A percentile compares a stretch with the other conserved stretches of the same genome.
Evolutionary conservation across 2,797 vertebrate genomes (phyloP).

Genomic region (Limnodromus scolopaceus): DNA sequence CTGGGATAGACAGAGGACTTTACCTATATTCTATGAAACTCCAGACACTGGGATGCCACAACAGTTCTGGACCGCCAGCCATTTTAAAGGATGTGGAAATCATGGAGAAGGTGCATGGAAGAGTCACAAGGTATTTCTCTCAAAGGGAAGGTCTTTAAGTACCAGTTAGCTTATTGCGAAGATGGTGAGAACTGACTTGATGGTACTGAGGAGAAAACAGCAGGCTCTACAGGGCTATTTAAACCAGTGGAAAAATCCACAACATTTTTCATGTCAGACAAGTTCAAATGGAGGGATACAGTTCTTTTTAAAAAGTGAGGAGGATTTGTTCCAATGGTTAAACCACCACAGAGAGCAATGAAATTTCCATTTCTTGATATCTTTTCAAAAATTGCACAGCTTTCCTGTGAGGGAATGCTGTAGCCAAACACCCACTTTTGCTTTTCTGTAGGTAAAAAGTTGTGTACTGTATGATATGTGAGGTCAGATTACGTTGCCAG

Average conservation of each 20-base stretch:
- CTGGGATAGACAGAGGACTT: background rate
- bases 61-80: background rate
- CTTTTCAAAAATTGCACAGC: background rate
- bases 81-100: background rate
- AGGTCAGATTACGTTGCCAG: background rate
- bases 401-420: background rate
- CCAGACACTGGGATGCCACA: background rate
- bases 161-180: background rate
- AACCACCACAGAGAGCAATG: background rate
- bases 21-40: background rate
- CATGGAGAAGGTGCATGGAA: background rate
- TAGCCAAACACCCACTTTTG: background rate
- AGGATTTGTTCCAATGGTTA: slow-evolving; percentile 5
- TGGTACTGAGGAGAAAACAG: background rate
- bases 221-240: background rate
- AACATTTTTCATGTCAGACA: background rate
- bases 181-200: background rate
- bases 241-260: background rate
- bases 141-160: background rate
- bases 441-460: background rate
- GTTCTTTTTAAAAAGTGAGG: background rate
- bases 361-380: background rate
- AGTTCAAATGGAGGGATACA: background rate
- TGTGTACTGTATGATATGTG: background rate
- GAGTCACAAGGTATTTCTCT: background rate